phyloP scores from a whole-genome alignment of 1,140 invertebrate species.

The Trachymyrmex septentrionalis region DNA sequence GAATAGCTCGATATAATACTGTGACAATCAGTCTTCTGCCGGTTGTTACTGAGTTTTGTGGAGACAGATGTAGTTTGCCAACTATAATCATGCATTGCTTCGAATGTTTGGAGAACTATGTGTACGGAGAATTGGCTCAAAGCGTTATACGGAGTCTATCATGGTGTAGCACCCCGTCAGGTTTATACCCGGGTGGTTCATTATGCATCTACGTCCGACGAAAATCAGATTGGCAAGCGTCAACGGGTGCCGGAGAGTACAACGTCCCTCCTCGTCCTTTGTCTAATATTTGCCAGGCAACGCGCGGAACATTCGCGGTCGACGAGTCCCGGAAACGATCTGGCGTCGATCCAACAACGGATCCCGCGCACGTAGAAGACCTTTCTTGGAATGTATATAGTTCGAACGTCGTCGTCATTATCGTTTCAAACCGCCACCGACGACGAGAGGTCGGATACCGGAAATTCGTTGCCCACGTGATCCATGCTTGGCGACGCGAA shows the following conservation, averaged over 20 bases:
- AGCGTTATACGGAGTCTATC: not conserved
- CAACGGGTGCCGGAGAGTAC: constrained; percentile 38
- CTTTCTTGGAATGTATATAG: constrained; percentile 33
- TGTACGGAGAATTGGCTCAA: not conserved
- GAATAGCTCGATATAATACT: not conserved
- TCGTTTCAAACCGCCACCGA: constrained; percentile 57
- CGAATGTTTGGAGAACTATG: constrained; percentile 29
- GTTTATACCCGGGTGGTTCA: constrained; percentile 16
- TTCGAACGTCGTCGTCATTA: constrained; percentile 59
- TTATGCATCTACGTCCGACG: not conserved
- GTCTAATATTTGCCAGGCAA: constrained; percentile 46
- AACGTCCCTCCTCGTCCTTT: constrained; percentile 54
- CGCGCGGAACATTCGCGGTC: constrained; percentile 26
- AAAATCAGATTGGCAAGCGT: constrained; percentile 45
- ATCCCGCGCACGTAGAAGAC: not conserved
- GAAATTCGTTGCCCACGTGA: constrained; percentile 22
- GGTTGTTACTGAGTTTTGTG: not conserved
- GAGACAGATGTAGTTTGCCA: constrained; percentile 1
- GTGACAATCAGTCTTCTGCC: not conserved
- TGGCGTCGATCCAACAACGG: constrained; percentile 62
- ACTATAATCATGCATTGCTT: constrained; percentile 12
- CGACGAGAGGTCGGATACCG: constrained; percentile 38
- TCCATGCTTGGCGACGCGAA: constrained; percentile 8
- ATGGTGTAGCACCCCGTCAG: not conserved
- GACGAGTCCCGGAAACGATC: constrained; percentile 55